These are phyloP conservation scores for pig (Sus scrofa) DNA, from an alignment of 2,113 vertebrate species.

Conservation along the genomic window DNA sequence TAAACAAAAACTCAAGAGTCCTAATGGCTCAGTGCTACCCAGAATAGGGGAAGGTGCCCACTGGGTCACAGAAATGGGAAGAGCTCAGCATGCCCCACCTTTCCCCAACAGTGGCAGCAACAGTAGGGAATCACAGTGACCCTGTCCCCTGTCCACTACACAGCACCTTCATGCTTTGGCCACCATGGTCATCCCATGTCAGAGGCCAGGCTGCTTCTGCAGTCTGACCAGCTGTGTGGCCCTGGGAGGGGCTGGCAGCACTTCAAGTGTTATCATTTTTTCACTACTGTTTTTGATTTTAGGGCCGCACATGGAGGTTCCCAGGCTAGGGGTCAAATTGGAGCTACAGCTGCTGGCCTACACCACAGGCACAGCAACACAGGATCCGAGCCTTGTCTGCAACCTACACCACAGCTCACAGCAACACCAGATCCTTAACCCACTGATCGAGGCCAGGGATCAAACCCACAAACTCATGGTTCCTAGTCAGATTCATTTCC, in stretches of 20 bases:
- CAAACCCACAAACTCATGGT: no score
- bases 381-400: no score
- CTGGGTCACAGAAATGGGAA: not conserved
- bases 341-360: no score
- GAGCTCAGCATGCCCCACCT: not conserved
- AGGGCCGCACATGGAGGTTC: no score
- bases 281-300: no score
- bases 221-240: not conserved
- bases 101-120: not conserved
- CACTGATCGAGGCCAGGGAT: no score
- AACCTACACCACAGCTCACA: no score
- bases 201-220: not conserved
- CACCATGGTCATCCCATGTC: not conserved
- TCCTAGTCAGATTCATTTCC: no score
- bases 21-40: not conserved
- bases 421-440: no score
- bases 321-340: no score
- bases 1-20: not conserved
- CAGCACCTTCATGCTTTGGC: not conserved
- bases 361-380: no score
- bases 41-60: not conserved
- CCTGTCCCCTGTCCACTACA: not conserved
- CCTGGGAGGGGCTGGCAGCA: not conserved
- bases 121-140: not conserved
- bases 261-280: not conserved